These are phyloP conservation scores for Cephonodes hylas DNA, from an alignment of 2,888 invertebrate genomes.

Conservation along the genomic window DNA sequence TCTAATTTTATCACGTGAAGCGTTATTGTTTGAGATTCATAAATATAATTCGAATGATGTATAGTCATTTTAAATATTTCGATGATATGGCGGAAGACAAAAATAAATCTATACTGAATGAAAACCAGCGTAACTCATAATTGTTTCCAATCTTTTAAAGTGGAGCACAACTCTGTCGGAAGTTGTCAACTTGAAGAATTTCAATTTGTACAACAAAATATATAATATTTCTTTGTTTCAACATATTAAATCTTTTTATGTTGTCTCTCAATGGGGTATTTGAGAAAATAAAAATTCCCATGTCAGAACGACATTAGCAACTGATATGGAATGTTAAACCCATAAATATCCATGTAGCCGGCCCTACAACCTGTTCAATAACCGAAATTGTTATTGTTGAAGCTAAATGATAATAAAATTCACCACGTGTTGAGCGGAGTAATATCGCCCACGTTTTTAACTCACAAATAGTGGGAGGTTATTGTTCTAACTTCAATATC, in stretches of 20 bases:
- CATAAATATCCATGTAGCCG: too few species aligned
- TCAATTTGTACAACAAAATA: not conserved
- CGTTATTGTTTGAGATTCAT: not conserved
- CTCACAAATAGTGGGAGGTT: constrained; percentile 39
- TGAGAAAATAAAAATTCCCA: not conserved
- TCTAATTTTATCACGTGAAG: not conserved
- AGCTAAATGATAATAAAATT: not conserved
- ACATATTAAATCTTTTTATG: not conserved
- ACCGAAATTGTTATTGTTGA: not conserved
- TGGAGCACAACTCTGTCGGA: not conserved
- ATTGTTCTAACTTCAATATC: constrained; percentile 47
- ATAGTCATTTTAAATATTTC: not conserved
- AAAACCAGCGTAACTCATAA: not conserved
- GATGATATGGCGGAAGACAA: not conserved
- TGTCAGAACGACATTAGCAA: too few species aligned
- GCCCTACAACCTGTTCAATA: not conserved
- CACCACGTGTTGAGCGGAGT: constrained; percentile 20
- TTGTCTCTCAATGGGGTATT: not conserved
- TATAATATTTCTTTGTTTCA: not conserved
- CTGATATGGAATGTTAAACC: too few species aligned
- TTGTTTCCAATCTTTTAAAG: not conserved
- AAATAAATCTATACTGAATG: not conserved
- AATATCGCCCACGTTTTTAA: constrained; percentile 33
- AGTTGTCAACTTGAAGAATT: not conserved
- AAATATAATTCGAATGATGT: not conserved